Percentiles rank a stretch among this genome's conserved stretches.
Evolutionary conservation across 1,140 invertebrate genomes (phyloP).

Genomic region (Panagrolaimus sp.): DNA sequence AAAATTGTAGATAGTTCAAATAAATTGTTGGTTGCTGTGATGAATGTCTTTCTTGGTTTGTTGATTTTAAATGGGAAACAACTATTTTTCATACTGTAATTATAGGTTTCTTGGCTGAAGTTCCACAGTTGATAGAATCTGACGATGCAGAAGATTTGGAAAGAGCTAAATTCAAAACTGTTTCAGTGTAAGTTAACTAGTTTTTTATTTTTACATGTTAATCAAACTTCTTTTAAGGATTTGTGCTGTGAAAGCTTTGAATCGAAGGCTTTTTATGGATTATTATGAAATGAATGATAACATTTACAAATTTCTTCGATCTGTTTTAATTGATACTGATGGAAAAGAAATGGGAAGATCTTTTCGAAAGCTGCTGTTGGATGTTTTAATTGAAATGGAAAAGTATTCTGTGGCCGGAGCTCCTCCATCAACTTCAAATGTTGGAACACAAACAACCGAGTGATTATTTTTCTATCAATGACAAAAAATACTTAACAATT

Average conservation of each 20-base stretch:
- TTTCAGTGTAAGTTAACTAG: too few species aligned
- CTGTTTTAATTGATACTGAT: neutral
- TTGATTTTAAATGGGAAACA: neutral
- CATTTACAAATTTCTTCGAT: neutral
- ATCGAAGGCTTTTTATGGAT: neutral
- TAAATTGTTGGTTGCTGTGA: conserved; percentile 4
- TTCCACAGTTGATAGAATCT: neutral
- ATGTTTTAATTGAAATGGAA: neutral
- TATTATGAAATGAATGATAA: conserved; percentile 15
- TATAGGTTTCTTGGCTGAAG: neutral
- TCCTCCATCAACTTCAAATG: neutral
- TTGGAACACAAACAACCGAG: neutral
- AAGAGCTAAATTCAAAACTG: neutral
- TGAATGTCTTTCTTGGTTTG: neutral
- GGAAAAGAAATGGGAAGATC: neutral
- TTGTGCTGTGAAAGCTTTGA: neutral
- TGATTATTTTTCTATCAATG: too few species aligned
- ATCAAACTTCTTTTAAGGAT: neutral
- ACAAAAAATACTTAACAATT: too few species aligned
- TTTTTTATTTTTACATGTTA: too few species aligned
- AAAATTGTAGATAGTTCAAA: neutral
- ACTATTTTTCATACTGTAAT: neutral
- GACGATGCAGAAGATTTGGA: neutral
- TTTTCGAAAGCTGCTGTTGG: neutral
- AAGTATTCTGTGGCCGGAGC: neutral